Evolutionary conservation across 2,888 invertebrate species (phyloP).

Genomic region (Rhorus exstirpatorius): DNA sequence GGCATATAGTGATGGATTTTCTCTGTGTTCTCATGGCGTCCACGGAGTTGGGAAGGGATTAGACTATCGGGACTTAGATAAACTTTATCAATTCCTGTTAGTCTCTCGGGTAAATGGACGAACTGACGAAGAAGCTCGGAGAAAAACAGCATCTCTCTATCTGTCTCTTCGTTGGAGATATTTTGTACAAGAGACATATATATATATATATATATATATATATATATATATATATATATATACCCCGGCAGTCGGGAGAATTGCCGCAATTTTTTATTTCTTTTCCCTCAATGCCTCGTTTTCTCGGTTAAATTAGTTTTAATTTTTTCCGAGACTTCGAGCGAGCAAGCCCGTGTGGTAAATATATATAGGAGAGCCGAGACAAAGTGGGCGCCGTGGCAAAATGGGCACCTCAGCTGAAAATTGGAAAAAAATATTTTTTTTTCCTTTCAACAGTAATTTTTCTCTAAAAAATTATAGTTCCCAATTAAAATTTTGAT

Average conservation of each 20-base stretch:
- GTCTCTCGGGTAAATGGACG: neutral
- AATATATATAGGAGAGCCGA: too few species aligned
- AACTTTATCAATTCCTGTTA: constrained; percentile 56
- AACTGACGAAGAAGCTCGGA: constrained; percentile 43
- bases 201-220: too few species aligned
- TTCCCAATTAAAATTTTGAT: too few species aligned
- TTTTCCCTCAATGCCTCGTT: neutral
- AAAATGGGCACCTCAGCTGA: too few species aligned
- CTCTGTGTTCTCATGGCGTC: constrained; percentile 11
- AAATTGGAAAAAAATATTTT: too few species aligned
- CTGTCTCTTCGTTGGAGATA: constrained; percentile 8
- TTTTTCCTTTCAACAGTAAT: too few species aligned
- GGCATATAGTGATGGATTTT: neutral
- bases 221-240: too few species aligned
- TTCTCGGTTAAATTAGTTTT: constrained; percentile 25
- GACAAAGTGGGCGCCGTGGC: too few species aligned
- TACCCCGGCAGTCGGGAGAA: neutral
- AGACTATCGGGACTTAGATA: constrained; percentile 59
- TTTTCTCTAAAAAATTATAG: too few species aligned
- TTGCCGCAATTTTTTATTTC: constrained; percentile 1
- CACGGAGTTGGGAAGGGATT: constrained; percentile 51
- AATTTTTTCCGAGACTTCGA: neutral
- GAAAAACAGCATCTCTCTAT: constrained; percentile 24
- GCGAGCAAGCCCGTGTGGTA: neutral
- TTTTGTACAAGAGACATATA: neutral